Evolutionary conservation across 2,113 vertebrate species (phyloP).

Genomic region (Recurvirostra avosetta): DNA sequence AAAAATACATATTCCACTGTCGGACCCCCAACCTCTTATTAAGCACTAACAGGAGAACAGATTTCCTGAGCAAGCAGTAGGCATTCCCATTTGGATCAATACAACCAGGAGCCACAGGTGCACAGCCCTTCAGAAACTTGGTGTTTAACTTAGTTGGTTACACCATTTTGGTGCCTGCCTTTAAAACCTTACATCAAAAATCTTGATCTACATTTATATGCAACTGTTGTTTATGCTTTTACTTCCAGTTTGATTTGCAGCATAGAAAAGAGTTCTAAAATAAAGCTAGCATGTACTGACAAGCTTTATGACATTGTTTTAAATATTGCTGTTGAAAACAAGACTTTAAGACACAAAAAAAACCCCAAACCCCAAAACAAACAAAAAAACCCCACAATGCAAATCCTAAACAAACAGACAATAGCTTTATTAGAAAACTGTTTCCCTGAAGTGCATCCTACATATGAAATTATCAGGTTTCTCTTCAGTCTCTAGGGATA

Average conservation of each 20-base stretch:
- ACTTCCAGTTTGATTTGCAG: neutral
- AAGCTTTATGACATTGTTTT: neutral
- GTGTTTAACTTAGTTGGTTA: neutral
- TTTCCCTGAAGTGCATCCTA: neutral
- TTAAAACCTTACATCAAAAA: neutral
- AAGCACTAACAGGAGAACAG: neutral
- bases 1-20: neutral
- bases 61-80: neutral
- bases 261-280: neutral
- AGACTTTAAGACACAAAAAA: neutral
- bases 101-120: neutral
- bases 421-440: neutral
- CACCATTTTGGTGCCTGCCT: neutral
- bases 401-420: neutral
- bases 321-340: neutral
- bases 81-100: neutral
- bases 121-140: neutral
- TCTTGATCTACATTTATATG: neutral
- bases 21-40: rapidly evolving
- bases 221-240: neutral
- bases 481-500: neutral
- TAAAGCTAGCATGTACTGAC: neutral
- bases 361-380: neutral
- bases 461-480: neutral
- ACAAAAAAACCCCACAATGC: neutral